Conservation (phyloP, 2,888 invertebrate genomes). For the Odiellus spinosus region DNA sequence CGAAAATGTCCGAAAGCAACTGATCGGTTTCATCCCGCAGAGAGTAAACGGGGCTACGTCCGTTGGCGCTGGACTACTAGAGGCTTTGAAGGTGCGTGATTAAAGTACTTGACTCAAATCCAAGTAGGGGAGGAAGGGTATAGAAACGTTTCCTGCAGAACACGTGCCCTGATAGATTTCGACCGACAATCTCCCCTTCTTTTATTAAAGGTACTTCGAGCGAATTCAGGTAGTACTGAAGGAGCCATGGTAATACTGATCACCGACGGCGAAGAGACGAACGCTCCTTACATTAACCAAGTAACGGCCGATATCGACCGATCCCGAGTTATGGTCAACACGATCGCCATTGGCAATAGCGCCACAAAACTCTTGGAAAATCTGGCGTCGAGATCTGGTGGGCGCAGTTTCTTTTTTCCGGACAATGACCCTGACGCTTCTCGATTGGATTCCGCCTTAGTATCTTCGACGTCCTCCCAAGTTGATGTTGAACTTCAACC, state of each 20-base stretch:
- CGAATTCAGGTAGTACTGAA: not conserved
- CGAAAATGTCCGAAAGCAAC: conserved; percentile 9
- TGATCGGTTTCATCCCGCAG: conserved; percentile 17
- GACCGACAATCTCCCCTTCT: too few species aligned
- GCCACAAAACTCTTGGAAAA: conserved; percentile 20
- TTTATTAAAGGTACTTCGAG: too few species aligned
- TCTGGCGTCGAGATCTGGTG: conserved; percentile 16
- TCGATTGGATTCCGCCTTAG: not conserved
- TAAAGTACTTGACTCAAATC: too few species aligned
- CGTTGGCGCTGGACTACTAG: conserved; percentile 18
- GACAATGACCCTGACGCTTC: conserved; percentile 13
- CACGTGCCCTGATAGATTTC: too few species aligned
- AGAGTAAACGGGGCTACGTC: conserved; percentile 19
- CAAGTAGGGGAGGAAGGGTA: too few species aligned
- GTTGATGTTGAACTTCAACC: not conserved
- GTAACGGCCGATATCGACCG: conserved; percentile 18
- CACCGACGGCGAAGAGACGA: conserved; percentile 16
- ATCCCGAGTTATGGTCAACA: conserved; percentile 18
- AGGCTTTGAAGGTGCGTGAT: conserved; percentile 9
- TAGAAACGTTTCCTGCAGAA: too few species aligned
- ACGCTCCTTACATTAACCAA: conserved; percentile 15
- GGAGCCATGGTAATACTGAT: conserved; percentile 18
- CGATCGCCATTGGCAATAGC: conserved; percentile 18
- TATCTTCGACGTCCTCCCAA: not conserved
- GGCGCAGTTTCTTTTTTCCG: conserved; percentile 17